A percentile compares a stretch with the other conserved stretches of the same genome.
phyloP scores from a whole-genome alignment of 2,888 invertebrate species.

The Heliconius ethilla region DNA sequence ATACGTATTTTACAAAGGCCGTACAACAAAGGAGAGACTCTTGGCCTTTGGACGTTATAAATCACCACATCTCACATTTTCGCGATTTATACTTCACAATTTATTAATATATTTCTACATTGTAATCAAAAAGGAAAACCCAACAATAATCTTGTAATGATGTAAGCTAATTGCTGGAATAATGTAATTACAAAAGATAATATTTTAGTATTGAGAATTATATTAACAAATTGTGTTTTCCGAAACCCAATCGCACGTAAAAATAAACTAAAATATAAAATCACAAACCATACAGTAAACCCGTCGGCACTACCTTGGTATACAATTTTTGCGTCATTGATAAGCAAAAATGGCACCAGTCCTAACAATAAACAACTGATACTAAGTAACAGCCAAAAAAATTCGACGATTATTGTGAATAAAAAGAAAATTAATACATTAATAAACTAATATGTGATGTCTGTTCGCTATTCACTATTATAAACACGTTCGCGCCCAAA shows the following conservation, averaged over 20 bases:
- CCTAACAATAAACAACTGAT: slow-evolving; percentile 46
- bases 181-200: not conserved
- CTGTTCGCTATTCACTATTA: slow-evolving; percentile 28
- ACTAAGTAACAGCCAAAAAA: slow-evolving; percentile 66
- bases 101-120: slow-evolving; percentile 36
- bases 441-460: slow-evolving; percentile 50
- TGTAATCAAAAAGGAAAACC: not conserved
- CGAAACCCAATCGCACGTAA: slow-evolving; percentile 23
- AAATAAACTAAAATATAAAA: slow-evolving; percentile 37
- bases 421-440: slow-evolving; percentile 42
- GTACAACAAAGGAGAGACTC: slow-evolving; percentile 34
- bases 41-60: slow-evolving; percentile 39
- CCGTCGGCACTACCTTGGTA: slow-evolving; percentile 39
- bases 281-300: slow-evolving; percentile 42
- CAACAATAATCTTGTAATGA: not conserved
- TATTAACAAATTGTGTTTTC: slow-evolving; percentile 39
- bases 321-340: slow-evolving; percentile 36
- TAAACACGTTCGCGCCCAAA: slow-evolving; percentile 10
- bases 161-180: not conserved
- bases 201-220: slow-evolving; percentile 24
- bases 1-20: slow-evolving; percentile 46
- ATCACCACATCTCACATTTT: slow-evolving; percentile 23
- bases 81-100: slow-evolving; percentile 30
- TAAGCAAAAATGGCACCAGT: slow-evolving; percentile 62
- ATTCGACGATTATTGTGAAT: slow-evolving; percentile 47